Evolutionary conservation across 2,888 invertebrate genomes (phyloP).

Genomic region (Pyralis farinalis): DNA sequence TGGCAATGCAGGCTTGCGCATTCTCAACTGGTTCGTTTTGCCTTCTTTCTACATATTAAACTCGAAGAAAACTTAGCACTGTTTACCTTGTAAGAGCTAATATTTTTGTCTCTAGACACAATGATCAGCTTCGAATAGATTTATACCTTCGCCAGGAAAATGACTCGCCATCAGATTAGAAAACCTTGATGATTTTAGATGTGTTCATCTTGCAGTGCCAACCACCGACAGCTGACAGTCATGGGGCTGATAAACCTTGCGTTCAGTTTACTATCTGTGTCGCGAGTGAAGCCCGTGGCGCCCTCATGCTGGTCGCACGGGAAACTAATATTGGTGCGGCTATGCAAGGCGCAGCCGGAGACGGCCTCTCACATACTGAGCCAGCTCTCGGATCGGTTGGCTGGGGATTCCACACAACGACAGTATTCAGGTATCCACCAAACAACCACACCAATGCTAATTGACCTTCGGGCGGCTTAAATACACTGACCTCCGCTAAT

Average conservation of each 20-base stretch:
- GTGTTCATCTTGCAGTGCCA: conserved; percentile 42
- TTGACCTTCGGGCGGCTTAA: too few relatives aligned
- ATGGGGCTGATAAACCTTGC: conserved; percentile 62
- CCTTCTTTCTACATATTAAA: too few relatives aligned
- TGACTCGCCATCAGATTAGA: background rate
- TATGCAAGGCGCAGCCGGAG: conserved; percentile 57
- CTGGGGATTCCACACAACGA: conserved; percentile 34
- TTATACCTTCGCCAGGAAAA: too few relatives aligned
- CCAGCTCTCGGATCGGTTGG: conserved; percentile 50
- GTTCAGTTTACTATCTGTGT: conserved; percentile 46
- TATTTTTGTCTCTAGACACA: too few relatives aligned
- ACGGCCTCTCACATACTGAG: conserved; percentile 49
- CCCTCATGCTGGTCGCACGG: conserved; percentile 54
- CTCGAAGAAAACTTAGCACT: too few relatives aligned
- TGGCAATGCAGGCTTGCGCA: too few relatives aligned
- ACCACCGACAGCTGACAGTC: conserved; percentile 59
- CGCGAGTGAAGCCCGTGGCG: conserved; percentile 36
- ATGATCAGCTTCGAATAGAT: too few relatives aligned
- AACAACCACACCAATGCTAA: too few relatives aligned
- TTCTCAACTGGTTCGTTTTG: too few relatives aligned
- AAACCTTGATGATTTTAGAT: background rate
- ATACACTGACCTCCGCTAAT: too few relatives aligned
- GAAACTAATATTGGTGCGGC: conserved; percentile 52
- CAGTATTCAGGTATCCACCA: conserved; percentile 63
- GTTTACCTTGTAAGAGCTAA: too few relatives aligned